Percentiles rank a stretch among this genome's conserved stretches.
Conservation (phyloP, 2,113 vertebrate genomes). For the Brienomyrus brachyistius region DNA sequence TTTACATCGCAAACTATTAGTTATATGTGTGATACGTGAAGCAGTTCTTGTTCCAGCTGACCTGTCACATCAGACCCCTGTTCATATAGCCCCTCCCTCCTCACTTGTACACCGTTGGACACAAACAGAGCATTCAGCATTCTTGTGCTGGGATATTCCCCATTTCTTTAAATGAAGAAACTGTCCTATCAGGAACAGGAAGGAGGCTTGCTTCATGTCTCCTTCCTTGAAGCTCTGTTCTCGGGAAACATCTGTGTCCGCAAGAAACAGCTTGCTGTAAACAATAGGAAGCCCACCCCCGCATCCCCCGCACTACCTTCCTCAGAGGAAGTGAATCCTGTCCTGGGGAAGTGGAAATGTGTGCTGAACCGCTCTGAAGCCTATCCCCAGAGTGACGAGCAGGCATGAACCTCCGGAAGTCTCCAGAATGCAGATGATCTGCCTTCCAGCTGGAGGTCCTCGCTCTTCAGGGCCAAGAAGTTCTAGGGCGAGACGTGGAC, state of each 20-base stretch:
- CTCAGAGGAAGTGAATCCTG: conserved; percentile 61
- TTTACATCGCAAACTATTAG: not conserved
- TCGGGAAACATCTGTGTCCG: conserved; percentile 63
- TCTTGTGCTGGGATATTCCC: conserved; percentile 32
- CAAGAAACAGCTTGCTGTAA: conserved; percentile 20
- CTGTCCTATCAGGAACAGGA: conserved; percentile 48
- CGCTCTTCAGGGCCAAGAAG: not conserved
- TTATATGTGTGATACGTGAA: not conserved
- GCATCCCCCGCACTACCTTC: not conserved
- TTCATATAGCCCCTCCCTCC: not conserved
- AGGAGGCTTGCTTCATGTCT: conserved; percentile 46
- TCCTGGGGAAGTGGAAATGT: conserved; percentile 50
- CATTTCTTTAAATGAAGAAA: not conserved
- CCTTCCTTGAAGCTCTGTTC: conserved; percentile 53
- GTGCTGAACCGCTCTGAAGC: conserved; percentile 38
- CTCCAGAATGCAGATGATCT: conserved; percentile 49
- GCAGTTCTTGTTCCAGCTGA: not conserved
- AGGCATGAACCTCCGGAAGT: conserved; percentile 40
- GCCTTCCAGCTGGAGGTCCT: not conserved
- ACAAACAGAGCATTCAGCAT: not conserved
- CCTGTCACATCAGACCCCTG: not conserved
- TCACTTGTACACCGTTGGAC: not conserved
- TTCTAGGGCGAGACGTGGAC: not conserved
- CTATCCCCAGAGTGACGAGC: conserved; percentile 32
- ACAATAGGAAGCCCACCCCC: conserved; percentile 44